Base-by-base conservation (phyloP, 1,140 invertebrate species). In the Meteorus sp. region DNA sequence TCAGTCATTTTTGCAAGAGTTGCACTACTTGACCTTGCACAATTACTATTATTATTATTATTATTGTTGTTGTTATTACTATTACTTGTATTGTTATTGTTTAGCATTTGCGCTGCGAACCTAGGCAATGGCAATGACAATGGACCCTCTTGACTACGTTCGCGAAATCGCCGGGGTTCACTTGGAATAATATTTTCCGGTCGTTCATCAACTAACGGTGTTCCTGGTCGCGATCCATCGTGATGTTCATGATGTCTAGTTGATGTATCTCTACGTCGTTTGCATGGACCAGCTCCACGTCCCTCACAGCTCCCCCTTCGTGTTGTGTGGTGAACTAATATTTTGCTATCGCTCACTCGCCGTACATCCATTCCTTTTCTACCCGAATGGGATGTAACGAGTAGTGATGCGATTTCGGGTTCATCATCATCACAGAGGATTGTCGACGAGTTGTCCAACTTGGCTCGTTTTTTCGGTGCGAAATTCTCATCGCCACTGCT, bases 121-220 rank as follows among this genome's bases (percentile, higher is more conserved):
- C 90, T 87, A 1, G 93, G 92, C 60, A 95, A 76, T 2, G 92
- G 92, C 55, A 95, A 73, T 59, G 88, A 89, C 63, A 94, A 81
- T 3, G 91, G 88, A 22, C 83, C 82, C 35, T 87, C 85, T 53
- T 83, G 80, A 57, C 82, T 85, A 9, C 87, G 82, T 44, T 86
- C 84, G 13, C 85, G 78, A 68, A 86, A 85, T 13, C 87, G 84
- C 23, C 89, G 81, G 6, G 89, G 88, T 66, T 91, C 90, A 35
- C 83, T 84, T 2, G 89, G 89, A 55, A 84, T 76, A 41, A 87
- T 76, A 64, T 88, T 89, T 67, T 92, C 90, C 1, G 90, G 90
- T 31, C 88, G 79, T 68, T 94, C 92, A 75, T 93, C 91, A 62
- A 90, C 90, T 15, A 93, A 77, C 7, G 92, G 91, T 4, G 91